These are phyloP conservation scores for Pristiophorus japonicus DNA, from an alignment of 2,113 vertebrate species.

Conservation along the genomic window DNA sequence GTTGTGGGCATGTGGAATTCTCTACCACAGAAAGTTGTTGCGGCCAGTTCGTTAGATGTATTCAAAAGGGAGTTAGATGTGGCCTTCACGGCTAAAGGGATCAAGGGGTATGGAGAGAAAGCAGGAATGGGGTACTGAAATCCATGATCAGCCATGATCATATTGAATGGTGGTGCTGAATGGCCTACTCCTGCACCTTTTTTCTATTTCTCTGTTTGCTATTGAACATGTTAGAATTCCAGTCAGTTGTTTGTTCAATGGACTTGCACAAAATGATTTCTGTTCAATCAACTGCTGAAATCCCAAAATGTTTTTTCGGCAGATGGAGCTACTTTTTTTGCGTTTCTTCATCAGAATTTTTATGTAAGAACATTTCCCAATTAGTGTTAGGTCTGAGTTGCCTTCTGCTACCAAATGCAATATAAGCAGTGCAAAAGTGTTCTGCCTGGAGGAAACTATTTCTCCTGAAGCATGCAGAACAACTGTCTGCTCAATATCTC, in stretches of 20 bases:
- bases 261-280: constrained; percentile 12
- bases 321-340: constrained; percentile 6
- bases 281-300: neutral
- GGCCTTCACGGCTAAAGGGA: too few species aligned
- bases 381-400: neutral
- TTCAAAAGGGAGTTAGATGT: too few species aligned
- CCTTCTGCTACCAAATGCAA: constrained; percentile 16
- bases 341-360: constrained; percentile 3
- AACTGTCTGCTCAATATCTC: neutral
- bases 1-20: too few species aligned
- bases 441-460: neutral
- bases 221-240: neutral
- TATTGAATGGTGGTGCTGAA: too few species aligned
- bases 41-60: too few species aligned
- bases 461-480: neutral
- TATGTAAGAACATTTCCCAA: neutral
- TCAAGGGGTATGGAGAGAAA: too few species aligned
- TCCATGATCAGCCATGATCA: too few species aligned
- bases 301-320: neutral
- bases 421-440: neutral
- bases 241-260: constrained; percentile 15
- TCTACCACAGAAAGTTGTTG: too few species aligned
- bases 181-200: too few species aligned
- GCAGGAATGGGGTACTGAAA: too few species aligned
- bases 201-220: too few species aligned